phyloP scores from a whole-genome alignment of 2,113 vertebrate genomes.

The Taxidea taxus region DNA sequence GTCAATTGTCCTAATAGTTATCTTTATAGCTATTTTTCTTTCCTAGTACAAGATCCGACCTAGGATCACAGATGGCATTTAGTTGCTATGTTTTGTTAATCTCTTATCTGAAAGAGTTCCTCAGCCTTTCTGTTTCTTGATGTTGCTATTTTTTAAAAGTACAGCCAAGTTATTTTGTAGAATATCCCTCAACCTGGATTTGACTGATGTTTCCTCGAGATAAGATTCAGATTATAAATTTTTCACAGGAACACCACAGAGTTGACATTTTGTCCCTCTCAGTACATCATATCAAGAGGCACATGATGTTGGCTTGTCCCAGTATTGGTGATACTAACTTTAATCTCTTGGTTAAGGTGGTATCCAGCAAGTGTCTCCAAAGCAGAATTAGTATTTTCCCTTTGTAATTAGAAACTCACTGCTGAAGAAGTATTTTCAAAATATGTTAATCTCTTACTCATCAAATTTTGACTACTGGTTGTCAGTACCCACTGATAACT shows the following conservation, averaged over 20 bases:
- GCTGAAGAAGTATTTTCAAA: background rate
- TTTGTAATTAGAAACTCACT: background rate
- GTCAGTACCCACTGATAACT: background rate
- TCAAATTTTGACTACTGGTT: background rate
- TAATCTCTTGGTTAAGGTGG: background rate
- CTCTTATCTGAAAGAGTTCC: slow-evolving; percentile 20
- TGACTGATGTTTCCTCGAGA: background rate
- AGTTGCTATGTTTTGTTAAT: background rate
- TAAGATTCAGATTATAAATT: background rate
- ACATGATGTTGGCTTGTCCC: background rate
- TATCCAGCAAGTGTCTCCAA: background rate
- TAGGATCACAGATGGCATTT: background rate
- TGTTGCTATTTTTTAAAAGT: slow-evolving; percentile 10
- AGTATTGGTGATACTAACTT: background rate
- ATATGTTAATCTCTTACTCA: background rate
- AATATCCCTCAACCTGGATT: background rate
- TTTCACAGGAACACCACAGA: background rate
- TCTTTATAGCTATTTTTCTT: background rate
- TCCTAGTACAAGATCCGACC: background rate
- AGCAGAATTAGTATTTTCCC: background rate
- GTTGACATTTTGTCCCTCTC: background rate
- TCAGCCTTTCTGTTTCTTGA: slow-evolving; percentile 22
- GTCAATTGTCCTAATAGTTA: background rate
- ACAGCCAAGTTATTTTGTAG: background rate
- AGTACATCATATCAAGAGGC: background rate